A percentile compares a stretch with the other conserved stretches of the same genome.
Conservation (phyloP, 2,113 vertebrate genomes). For the Xiphophorus hellerii region DNA sequence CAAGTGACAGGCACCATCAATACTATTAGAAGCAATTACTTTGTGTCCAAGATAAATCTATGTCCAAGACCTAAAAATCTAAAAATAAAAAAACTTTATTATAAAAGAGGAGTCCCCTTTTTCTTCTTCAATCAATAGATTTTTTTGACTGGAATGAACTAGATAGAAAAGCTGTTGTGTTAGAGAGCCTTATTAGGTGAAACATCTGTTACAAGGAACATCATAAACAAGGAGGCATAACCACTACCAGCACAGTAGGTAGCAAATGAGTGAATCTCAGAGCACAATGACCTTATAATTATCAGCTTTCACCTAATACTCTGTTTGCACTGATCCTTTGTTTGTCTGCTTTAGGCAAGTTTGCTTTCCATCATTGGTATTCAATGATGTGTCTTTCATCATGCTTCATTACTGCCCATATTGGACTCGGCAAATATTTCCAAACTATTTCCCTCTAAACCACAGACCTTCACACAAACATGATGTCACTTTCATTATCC, state of each 20-base stretch:
- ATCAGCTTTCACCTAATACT: background rate
- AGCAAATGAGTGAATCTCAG: constrained; percentile 11
- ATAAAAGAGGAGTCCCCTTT: too few species aligned
- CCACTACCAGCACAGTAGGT: constrained; percentile 1
- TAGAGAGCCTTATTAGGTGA: constrained; percentile 37
- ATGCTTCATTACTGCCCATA: constrained; percentile 23
- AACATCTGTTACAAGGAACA: constrained; percentile 41
- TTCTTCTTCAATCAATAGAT: constrained; percentile 20
- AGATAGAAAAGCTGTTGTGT: constrained; percentile 3
- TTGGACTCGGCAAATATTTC: constrained; percentile 21
- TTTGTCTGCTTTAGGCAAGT: background rate
- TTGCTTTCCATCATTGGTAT: constrained; percentile 26
- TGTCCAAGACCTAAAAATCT: too few species aligned
- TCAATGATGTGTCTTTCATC: constrained; percentile 20
- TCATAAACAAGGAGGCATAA: constrained; percentile 4
- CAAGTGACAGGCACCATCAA: too few species aligned
- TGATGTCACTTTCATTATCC: constrained; percentile 6
- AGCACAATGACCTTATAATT: constrained; percentile 1
- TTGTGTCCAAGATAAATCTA: too few species aligned
- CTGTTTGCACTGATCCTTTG: constrained; percentile 1
- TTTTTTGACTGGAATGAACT: background rate
- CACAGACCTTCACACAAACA: constrained; percentile 29
- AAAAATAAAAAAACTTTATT: too few species aligned
- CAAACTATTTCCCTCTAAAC: background rate
- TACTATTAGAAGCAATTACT: too few species aligned